These are phyloP conservation scores for Anabacerthia variegaticeps DNA, from an alignment of 2,797 vertebrate genomes.

Conservation along the genomic window DNA sequence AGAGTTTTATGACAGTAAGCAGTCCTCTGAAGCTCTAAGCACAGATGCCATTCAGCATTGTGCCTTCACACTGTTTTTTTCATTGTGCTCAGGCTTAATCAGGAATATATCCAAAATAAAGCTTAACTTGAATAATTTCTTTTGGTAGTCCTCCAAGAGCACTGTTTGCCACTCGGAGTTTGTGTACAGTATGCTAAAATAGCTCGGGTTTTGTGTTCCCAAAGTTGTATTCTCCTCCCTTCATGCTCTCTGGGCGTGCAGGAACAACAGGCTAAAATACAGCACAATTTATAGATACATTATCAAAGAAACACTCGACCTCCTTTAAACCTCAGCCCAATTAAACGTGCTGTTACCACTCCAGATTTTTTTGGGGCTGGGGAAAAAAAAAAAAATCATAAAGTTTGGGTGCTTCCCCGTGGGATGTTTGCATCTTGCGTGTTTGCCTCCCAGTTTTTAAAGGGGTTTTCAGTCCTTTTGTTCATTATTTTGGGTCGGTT, in stretches of 20 bases:
- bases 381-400: neutral
- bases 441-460: neutral
- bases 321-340: neutral
- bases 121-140: slow-evolving; percentile 80
- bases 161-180: slow-evolving; percentile 79
- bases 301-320: slow-evolving; percentile 7
- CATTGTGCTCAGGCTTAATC: slow-evolving; percentile 86
- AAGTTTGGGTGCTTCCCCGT: neutral
- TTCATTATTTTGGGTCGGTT: neutral
- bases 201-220: slow-evolving; percentile 71
- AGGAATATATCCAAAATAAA: slow-evolving; percentile 83
- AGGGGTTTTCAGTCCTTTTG: slow-evolving; percentile 9
- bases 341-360: neutral
- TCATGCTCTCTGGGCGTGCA: neutral
- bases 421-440: neutral
- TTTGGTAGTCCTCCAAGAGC: slow-evolving; percentile 82
- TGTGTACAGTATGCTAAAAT: slow-evolving; percentile 76
- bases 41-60: slow-evolving; percentile 89
- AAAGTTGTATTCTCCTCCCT: slow-evolving; percentile 65
- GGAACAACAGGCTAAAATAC: slow-evolving; percentile 54
- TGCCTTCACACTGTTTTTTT: slow-evolving; percentile 86
- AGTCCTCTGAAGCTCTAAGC: slow-evolving; percentile 85
- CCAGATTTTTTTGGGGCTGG: neutral
- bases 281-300: slow-evolving; percentile 56
- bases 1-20: slow-evolving; percentile 89